Evolutionary conservation across 2,113 vertebrate species (phyloP).

Genomic region (Chloroceryle aenea): DNA sequence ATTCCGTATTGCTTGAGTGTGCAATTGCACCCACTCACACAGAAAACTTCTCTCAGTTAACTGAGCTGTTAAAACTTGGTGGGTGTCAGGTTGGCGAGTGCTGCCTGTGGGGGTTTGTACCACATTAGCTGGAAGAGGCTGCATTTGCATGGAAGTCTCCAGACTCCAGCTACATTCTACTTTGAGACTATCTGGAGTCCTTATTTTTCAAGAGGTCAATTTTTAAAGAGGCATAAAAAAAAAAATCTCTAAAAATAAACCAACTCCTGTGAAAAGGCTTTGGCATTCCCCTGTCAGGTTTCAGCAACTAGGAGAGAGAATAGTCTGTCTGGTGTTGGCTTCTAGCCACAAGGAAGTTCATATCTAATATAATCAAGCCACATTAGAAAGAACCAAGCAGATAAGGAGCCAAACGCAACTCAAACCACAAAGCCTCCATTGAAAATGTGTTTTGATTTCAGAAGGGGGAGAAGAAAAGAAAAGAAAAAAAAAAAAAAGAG

Average conservation of each 20-base stretch:
- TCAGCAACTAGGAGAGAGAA: conserved; percentile 16
- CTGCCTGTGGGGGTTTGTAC: background rate
- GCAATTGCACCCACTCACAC: background rate
- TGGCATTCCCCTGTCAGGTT: conserved; percentile 54
- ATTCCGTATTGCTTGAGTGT: background rate
- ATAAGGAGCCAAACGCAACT: conserved; percentile 57
- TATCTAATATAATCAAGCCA: conserved; percentile 55
- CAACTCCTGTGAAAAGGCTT: conserved; percentile 32
- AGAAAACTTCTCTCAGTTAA: background rate
- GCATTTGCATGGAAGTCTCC: background rate
- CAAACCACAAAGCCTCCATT: conserved; percentile 52
- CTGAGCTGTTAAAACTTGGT: background rate
- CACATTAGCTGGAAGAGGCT: background rate
- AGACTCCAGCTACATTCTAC: background rate
- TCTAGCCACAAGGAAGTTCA: conserved; percentile 59
- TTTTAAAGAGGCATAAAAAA: conserved; percentile 16
- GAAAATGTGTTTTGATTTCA: conserved; percentile 51
- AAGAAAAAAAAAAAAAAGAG: background rate
- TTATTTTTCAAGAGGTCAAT: conserved; percentile 9
- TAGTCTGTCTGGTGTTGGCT: conserved; percentile 28
- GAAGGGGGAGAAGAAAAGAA: background rate
- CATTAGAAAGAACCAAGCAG: conserved; percentile 37
- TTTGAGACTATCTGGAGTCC: background rate
- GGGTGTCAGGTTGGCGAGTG: background rate
- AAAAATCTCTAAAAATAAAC: conserved; percentile 60